These are phyloP conservation scores for Eubasilissa splendida DNA, from an alignment of 2,888 invertebrate genomes.

Conservation along the genomic window DNA sequence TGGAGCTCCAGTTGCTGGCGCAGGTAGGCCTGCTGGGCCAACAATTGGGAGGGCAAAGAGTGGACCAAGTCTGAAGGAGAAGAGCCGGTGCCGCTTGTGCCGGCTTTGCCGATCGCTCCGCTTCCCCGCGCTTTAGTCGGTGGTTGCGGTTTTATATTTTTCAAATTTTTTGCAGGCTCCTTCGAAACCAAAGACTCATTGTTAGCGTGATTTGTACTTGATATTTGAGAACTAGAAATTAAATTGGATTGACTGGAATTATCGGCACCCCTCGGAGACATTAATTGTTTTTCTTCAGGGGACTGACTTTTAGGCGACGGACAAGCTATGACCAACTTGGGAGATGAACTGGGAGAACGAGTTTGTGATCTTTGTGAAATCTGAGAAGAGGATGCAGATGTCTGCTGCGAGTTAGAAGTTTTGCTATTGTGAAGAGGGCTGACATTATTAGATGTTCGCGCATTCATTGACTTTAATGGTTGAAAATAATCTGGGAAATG, in stretches of 20 bases:
- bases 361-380: slow-evolving; percentile 69
- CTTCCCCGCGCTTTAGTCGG: slow-evolving; percentile 5
- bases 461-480: slow-evolving; percentile 41
- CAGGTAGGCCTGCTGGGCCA: slow-evolving; percentile 53
- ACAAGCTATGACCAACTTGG: slow-evolving; percentile 68
- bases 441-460: slow-evolving; percentile 36
- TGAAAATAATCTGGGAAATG: slow-evolving; percentile 56
- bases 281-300: slow-evolving; percentile 69
- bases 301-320: slow-evolving; percentile 58
- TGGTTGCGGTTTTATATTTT: slow-evolving; percentile 64
- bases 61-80: background rate
- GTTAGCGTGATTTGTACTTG: slow-evolving; percentile 62
- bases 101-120: slow-evolving; percentile 16
- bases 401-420: slow-evolving; percentile 58
- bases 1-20: slow-evolving; percentile 57
- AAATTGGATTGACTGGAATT: slow-evolving; percentile 68
- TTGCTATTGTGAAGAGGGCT: slow-evolving; percentile 59
- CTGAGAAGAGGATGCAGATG: slow-evolving; percentile 62
- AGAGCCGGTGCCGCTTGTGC: slow-evolving; percentile 20
- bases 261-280: slow-evolving; percentile 63
- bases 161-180: slow-evolving; percentile 61
- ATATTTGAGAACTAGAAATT: slow-evolving; percentile 67
- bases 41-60: slow-evolving; percentile 32
- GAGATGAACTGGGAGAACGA: slow-evolving; percentile 72
- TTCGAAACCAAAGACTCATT: slow-evolving; percentile 63